These are phyloP conservation scores for Amblyjoppa proteus DNA, from an alignment of 2,888 invertebrate genomes.

Conservation along the genomic window DNA sequence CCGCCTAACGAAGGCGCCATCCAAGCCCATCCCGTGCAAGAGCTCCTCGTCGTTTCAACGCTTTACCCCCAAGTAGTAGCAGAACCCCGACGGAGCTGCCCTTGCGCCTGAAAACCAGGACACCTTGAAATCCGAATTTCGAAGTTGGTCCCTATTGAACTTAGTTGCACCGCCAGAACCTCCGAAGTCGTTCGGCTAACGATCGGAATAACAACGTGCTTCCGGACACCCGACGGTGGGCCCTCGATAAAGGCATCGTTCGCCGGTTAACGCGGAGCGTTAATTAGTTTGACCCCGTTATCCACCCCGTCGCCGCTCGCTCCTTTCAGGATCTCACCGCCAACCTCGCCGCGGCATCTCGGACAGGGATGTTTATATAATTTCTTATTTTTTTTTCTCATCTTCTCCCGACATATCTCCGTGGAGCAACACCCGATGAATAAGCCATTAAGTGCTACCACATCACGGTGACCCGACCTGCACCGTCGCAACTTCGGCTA, in stretches of 20 bases:
- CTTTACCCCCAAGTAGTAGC: neutral
- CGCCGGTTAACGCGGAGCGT: slow-evolving; percentile 21
- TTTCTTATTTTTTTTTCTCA: slow-evolving; percentile 2
- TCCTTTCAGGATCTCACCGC: neutral
- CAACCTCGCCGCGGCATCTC: neutral
- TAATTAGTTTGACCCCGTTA: slow-evolving; percentile 60
- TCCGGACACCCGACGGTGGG: neutral
- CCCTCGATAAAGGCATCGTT: slow-evolving; percentile 9
- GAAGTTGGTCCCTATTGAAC: neutral
- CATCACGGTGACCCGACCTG: neutral
- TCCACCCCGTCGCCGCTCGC: neutral
- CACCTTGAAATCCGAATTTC: neutral
- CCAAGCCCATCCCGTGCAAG: neutral
- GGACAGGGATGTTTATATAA: neutral
- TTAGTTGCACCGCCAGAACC: neutral
- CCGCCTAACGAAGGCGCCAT: neutral
- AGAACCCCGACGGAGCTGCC: neutral
- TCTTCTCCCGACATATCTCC: slow-evolving; percentile 21
- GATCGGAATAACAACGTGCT: slow-evolving; percentile 33
- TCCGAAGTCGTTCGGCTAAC: slow-evolving; percentile 26
- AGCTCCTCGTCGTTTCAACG: neutral
- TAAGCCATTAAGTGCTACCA: neutral
- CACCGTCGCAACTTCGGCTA: neutral
- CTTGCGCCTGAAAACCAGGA: neutral
- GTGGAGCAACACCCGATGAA: slow-evolving; percentile 9